Evolutionary conservation across 2,888 invertebrate genomes (phyloP).

Genomic region (Melieria picta): DNA sequence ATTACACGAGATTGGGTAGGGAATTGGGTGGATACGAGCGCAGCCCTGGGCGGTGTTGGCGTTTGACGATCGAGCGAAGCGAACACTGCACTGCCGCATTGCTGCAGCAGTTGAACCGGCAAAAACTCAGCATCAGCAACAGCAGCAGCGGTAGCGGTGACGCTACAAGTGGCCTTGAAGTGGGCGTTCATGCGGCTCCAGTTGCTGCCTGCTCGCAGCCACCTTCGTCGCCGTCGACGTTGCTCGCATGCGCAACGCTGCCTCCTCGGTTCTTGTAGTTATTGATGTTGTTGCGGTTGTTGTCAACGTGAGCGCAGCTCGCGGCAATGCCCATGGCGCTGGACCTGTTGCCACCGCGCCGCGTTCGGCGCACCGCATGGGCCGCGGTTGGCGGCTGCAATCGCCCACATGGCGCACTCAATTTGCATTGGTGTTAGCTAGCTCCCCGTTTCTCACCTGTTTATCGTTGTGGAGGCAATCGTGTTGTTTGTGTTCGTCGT

Average conservation of each 20-base stretch:
- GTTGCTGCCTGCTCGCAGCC: too few relatives aligned
- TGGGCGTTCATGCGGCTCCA: too few relatives aligned
- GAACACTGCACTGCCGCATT: too few relatives aligned
- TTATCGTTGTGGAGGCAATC: conserved; percentile 57
- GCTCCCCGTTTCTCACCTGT: conserved; percentile 67
- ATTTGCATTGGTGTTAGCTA: conserved; percentile 56
- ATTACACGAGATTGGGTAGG: conserved; percentile 30
- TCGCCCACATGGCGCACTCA: neutral
- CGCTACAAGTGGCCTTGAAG: neutral
- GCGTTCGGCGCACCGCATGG: neutral
- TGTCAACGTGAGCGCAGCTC: conserved; percentile 40
- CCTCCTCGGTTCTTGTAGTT: neutral
- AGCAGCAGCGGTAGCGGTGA: neutral
- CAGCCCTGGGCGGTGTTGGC: too few relatives aligned
- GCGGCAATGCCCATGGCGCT: conserved; percentile 6
- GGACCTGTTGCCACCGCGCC: conserved; percentile 19
- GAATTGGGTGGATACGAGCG: neutral
- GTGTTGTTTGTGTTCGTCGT: conserved; percentile 46
- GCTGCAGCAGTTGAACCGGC: too few relatives aligned
- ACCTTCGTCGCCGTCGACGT: too few relatives aligned
- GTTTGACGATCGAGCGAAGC: too few relatives aligned
- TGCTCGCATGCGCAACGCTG: neutral
- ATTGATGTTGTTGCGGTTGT: conserved; percentile 34
- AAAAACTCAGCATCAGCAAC: neutral
- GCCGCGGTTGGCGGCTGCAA: conserved; percentile 1